A percentile compares a stretch with the other conserved stretches of the same genome.
Evolutionary conservation across 2,888 invertebrate species (phyloP).

Genomic region (Philonicus albiceps): DNA sequence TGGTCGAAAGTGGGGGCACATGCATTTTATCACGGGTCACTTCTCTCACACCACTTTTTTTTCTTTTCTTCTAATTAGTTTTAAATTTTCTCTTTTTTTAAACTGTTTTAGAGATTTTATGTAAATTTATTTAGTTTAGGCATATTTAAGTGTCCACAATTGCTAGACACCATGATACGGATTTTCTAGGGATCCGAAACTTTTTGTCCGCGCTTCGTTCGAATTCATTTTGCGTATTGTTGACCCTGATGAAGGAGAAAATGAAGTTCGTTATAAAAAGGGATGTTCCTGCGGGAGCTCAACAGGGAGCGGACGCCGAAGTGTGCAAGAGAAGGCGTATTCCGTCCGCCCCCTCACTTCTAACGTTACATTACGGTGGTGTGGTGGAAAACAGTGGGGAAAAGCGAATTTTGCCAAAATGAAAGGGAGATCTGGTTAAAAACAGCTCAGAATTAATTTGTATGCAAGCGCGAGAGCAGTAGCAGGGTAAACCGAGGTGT

Average conservation of each 20-base stretch:
- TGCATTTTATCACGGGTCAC: constrained; percentile 48
- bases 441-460: constrained; percentile 17
- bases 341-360: not conserved
- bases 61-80: not conserved
- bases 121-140: not conserved
- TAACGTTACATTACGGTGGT: not conserved
- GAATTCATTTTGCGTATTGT: constrained; percentile 7
- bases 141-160: constrained; percentile 2
- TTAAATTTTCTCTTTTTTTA: not conserved
- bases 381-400: not conserved
- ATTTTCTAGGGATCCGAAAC: not conserved
- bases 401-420: not conserved
- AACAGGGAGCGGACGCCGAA: not conserved
- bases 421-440: not conserved
- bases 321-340: not conserved
- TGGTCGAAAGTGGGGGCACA: constrained; percentile 51
- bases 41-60: constrained; percentile 6
- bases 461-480: not conserved
- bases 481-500: not conserved
- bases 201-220: not conserved
- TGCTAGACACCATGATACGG: not conserved
- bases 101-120: not conserved
- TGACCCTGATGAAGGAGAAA: not conserved
- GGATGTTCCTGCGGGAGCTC: not conserved
- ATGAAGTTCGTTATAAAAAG: not conserved